These are phyloP conservation scores for Erythrolamprus reginae DNA, from an alignment of 2,113 vertebrate species.

Conservation along the genomic window DNA sequence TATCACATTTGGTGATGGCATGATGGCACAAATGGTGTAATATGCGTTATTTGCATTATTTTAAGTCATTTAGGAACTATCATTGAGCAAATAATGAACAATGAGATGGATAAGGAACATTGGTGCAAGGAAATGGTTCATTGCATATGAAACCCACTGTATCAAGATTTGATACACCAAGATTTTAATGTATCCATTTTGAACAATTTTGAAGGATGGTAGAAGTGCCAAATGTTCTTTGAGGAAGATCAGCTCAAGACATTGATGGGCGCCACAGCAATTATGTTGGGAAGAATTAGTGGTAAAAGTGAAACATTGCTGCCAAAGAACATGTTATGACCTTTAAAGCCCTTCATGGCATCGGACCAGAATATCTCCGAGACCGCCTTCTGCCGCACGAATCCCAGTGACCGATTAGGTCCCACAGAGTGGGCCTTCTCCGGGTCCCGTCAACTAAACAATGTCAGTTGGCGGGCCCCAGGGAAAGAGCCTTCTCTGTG, in stretches of 20 bases:
- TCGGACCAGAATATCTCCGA: no score
- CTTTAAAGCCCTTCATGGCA: no score
- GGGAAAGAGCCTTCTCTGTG: no score
- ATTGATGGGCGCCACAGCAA: no score
- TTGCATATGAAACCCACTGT: neutral
- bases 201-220: neutral
- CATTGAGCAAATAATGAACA: neutral
- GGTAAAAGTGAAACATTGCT: neutral
- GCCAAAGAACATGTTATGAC: no score
- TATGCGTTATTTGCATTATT: neutral
- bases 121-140: neutral
- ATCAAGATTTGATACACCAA: neutral
- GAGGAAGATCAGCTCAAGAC: neutral
- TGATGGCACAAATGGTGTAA: neutral
- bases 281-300: neutral
- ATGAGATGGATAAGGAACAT: neutral
- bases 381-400: no score
- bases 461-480: no score
- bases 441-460: no score
- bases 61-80: neutral
- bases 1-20: neutral
- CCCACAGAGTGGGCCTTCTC: no score
- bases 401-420: no score
- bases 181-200: neutral
- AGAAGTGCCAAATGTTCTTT: neutral